Evolutionary conservation across 92 coral and sea anemone genomes (phyloP), one percentile per base, ranked within the genome.

Genomic region (Umimayanthus chanpuru): DNA sequence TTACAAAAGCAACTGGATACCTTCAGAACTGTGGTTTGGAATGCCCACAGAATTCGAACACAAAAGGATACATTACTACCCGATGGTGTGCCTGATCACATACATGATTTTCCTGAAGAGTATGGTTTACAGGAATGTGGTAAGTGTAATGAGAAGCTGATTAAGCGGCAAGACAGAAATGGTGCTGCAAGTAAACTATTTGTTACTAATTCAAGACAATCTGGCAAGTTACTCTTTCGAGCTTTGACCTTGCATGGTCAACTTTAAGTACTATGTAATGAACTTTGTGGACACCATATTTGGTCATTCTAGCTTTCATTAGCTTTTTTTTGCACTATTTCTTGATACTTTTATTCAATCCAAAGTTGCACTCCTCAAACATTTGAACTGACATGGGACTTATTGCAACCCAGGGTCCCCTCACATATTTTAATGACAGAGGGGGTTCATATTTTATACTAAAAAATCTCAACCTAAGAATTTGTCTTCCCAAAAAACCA

Each of bases 341-440:
- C 79, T 74, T 74, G 79, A 74, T 74, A 74, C 44, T 74, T 74
- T 74, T 74, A 74, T 74, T 74, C 79, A 74, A 74, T 74, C 43
- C 79, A 74, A 74, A 74, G 41, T 29, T 74, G 79, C 79, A 74
- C 20, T 74, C 79, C 79, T 74, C 67, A 58, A 58, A 58, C 67
- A 58, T 58, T 58, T 58, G 67, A 58, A 58, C 67, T 58, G 79
- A 36, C 79, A 32, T 74, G 79, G 79, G 41, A 32, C 79, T 36
- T 74, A 25, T 74, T 74, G 79, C 49, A 74, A 47, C 79, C 74
- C 30, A 0, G 74, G 74, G 74, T 30, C 74, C 74, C 74, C 74
- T 40, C 43, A 40, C 43, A 40, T 40, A 40, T 40, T 40, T 40
- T 40, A 40, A 40, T 40, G 43, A 40, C 5, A 5, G 47, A n/a